Base-by-base conservation (phyloP, 2,888 invertebrate genomes). In the Lasioglossum malachurum region DNA sequence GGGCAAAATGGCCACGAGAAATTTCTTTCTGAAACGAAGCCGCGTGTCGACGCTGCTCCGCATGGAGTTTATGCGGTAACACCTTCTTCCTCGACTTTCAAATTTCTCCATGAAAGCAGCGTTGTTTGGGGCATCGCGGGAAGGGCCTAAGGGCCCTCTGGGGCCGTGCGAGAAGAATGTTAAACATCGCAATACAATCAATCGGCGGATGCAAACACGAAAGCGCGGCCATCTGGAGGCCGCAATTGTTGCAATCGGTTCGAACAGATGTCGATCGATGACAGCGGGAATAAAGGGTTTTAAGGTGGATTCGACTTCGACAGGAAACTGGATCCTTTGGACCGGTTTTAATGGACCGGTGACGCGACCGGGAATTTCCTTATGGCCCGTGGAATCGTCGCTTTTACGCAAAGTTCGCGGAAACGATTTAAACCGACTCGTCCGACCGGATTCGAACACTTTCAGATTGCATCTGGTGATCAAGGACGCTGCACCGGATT, bases 81-180 rank as follows among this genome's bases (percentile, higher is more conserved):
- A 88, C 88, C 89, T 90, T 60, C 88, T 87, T 83, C 90, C 89
- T 89, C 88, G 88, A 80, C 90, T 89, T 69, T 31, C 64, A 38
- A 78, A 83, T 90, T 92, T 91, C 92, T 57, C 78, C 79, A 73
- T 78, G 78, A 88, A 90, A 91, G 89, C 71, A 41, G 91, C 92
- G 91, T 93, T 90, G 93, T 94, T 94, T 92, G 90, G 87, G 91
- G 91, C 84, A 84, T 89, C 57, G 57, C 57, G n/a, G n/a, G 57
- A n/a, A n/a, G 57, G n/a, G 10, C n/a, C 91, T 92, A 92, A 92
- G 91, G 88, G 84, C 87, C 78, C 74, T 83, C 87, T 80, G 83
- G 89, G 88, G 84, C 82, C 85, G 82, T 91, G 87, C 87, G 86
- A 84, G 89, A 84, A 83, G 91, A 92, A 92, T 92, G 84, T 89